Conservation (phyloP, 2,888 invertebrate genomes). For the Agonopterix heracliana region DNA sequence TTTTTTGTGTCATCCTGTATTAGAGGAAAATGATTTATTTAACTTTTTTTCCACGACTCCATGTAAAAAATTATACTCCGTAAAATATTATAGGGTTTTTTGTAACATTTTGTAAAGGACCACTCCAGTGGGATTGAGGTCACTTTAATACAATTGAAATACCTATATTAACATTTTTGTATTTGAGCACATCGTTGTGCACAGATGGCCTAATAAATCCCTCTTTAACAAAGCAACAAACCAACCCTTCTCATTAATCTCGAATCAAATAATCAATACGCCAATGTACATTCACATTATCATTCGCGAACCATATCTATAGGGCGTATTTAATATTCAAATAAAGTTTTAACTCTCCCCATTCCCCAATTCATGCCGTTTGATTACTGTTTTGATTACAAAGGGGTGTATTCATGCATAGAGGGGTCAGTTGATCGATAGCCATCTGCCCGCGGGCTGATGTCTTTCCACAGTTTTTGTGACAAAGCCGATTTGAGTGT, state of each 20-base stretch:
- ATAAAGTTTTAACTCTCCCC: slow-evolving; percentile 52
- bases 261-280: slow-evolving; percentile 30
- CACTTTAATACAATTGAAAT: too few relatives aligned
- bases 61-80: too few relatives aligned
- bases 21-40: too few relatives aligned
- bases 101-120: too few relatives aligned
- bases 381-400: slow-evolving; percentile 71
- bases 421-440: slow-evolving; percentile 56
- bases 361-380: slow-evolving; percentile 52
- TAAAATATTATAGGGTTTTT: too few relatives aligned
- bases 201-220: slow-evolving; percentile 19
- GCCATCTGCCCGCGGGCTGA: slow-evolving; percentile 32
- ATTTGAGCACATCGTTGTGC: background rate
- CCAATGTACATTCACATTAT: slow-evolving; percentile 18
- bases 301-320: slow-evolving; percentile 24
- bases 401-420: slow-evolving; percentile 27
- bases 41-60: too few relatives aligned
- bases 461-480: slow-evolving; percentile 34
- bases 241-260: slow-evolving; percentile 31
- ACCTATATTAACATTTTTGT: too few relatives aligned
- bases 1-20: too few relatives aligned
- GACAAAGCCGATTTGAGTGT: slow-evolving; percentile 16
- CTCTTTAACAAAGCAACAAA: slow-evolving; percentile 21
- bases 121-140: too few relatives aligned
- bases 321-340: slow-evolving; percentile 54